Evolutionary conservation across 2,888 invertebrate genomes (phyloP).

Genomic region (Trachelus stipa): DNA sequence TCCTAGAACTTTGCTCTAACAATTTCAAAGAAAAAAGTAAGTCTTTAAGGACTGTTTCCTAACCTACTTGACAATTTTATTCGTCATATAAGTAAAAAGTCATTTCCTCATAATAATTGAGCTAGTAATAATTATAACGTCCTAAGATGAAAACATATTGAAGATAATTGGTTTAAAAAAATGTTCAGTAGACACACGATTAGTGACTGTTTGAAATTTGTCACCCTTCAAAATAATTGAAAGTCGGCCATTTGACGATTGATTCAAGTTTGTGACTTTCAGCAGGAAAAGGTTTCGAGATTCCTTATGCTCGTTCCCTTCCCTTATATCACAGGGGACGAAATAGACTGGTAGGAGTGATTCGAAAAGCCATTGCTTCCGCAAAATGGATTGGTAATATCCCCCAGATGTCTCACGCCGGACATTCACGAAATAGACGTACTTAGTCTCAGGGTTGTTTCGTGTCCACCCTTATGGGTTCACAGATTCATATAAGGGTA

Average conservation of each 20-base stretch:
- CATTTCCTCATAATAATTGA: background rate
- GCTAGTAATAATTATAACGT: background rate
- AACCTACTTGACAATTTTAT: background rate
- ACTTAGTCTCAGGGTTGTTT: background rate
- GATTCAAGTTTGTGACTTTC: background rate
- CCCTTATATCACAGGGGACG: background rate
- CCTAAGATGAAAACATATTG: background rate
- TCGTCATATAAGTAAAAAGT: background rate
- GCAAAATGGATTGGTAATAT: conserved; percentile 3
- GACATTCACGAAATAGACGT: background rate
- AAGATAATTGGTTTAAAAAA: background rate
- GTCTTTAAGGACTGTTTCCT: background rate
- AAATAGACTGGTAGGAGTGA: background rate
- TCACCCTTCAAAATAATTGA: background rate
- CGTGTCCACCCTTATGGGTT: background rate
- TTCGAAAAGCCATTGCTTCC: conserved; percentile 5
- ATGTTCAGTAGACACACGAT: background rate
- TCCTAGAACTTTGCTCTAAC: background rate
- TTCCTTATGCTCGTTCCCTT: background rate
- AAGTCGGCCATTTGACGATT: background rate
- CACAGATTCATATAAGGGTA: background rate
- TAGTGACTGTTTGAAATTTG: background rate
- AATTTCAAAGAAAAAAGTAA: background rate
- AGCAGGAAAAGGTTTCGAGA: background rate
- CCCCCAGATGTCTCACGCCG: background rate